Conservation (phyloP, 2,888 invertebrate genomes). For the Leptinotarsa rubiginosa region DNA sequence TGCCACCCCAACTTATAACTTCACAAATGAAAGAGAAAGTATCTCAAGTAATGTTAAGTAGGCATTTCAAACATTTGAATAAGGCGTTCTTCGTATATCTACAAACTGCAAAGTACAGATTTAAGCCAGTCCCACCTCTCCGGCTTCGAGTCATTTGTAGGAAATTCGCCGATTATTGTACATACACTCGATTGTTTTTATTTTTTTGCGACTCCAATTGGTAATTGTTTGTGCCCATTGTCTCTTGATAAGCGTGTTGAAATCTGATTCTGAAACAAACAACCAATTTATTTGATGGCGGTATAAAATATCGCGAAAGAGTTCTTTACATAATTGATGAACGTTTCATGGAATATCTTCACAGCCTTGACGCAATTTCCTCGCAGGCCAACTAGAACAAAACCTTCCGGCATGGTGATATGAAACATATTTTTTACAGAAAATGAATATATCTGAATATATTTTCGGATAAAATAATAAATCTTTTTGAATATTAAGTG, state of each 20-base stretch:
- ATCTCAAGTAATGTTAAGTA: slow-evolving; percentile 26
- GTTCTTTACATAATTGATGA: neutral
- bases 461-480: no score
- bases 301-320: neutral
- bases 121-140: slow-evolving; percentile 24
- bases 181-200: slow-evolving; percentile 21
- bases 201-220: slow-evolving; percentile 12
- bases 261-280: neutral
- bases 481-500: no score
- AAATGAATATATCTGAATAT: no score
- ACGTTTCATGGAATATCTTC: neutral
- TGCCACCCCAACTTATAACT: slow-evolving; percentile 41
- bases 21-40: slow-evolving; percentile 41
- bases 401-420: neutral
- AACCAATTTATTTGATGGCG: neutral
- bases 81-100: slow-evolving; percentile 31
- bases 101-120: slow-evolving; percentile 12
- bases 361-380: slow-evolving; percentile 4
- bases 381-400: neutral
- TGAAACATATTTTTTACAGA: neutral
- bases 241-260: slow-evolving; percentile 8
- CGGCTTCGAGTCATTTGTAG: slow-evolving; percentile 16
- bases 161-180: slow-evolving; percentile 31
- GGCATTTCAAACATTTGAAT: slow-evolving; percentile 31
- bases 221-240: slow-evolving; percentile 14